Base-by-base conservation (phyloP, 2,797 vertebrate species). In the Enoplosus armatus region DNA sequence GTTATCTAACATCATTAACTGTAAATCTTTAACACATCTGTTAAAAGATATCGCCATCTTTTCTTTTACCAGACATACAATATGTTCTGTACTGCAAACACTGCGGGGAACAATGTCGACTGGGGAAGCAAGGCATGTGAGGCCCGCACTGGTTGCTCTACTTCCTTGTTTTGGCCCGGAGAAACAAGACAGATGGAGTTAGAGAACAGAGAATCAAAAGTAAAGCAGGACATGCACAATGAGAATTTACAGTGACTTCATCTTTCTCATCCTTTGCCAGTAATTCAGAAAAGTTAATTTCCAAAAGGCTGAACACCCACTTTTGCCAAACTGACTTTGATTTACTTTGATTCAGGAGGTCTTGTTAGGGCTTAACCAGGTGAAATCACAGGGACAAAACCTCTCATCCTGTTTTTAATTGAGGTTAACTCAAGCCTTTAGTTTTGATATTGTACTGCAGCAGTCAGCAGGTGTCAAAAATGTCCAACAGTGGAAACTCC, bases 181-280 rank as follows among this genome's bases (percentile, higher is more conserved):
- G 51, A 71, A 81, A 60, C 14, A 3, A 80, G 41, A 70, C 79
- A 78, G 77, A 82, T 85, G 78, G 63, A 85, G 74, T 26, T 5
- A 12, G 26, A 83, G 29, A 76, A 59, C 54, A 18, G 61, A 71
- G 70, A 77, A 67, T 11, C 3, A 41, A 66, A 85, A 83, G 58
- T 75, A 84, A 82, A 87, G 1, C 75, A 86, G 81, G 79, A 56
- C 75, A 31, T 7, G 64, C 75, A 87, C 71, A 70, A 84, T 72
- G 75, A 88, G 69, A 79, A 56, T 50, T 77, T 45, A 67, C 70
- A 65, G 31, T 39, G 1, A 37, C 45, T 70, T n/a, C 11, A 18
- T 56, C 72, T 14, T 41, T 53, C 50, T 82, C 53, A 56, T 79
- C 56, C 9, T 43, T 0, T 18, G 65, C 74, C 72, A 69, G 39